Evolutionary conservation across 2,797 vertebrate genomes (phyloP).

Genomic region (Numenius phaeopus): DNA sequence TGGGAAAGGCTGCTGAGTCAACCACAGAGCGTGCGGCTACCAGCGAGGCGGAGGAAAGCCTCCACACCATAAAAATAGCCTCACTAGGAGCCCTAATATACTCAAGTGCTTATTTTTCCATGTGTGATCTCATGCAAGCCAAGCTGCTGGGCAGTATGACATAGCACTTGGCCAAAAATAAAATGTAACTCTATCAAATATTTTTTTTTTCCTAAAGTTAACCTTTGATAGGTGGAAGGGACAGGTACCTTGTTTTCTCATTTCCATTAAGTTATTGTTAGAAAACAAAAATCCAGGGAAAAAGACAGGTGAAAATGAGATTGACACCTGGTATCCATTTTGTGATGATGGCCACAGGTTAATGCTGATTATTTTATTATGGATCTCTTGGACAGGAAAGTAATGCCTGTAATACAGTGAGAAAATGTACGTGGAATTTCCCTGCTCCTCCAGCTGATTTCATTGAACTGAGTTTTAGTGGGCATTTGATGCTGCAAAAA

Average conservation of each 20-base stretch:
- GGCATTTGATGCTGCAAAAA: not conserved
- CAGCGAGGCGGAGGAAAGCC: not conserved
- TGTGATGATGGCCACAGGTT: not conserved
- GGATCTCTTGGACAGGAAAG: not conserved
- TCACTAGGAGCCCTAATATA: constrained; percentile 12
- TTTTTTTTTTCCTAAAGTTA: not conserved
- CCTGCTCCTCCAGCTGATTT: not conserved
- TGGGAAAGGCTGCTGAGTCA: constrained; percentile 71
- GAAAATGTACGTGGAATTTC: not conserved
- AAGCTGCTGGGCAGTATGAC: constrained; percentile 55
- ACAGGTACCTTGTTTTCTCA: not conserved
- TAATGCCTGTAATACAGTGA: not conserved
- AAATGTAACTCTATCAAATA: not conserved
- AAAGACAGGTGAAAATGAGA: not conserved
- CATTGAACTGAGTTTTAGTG: not conserved
- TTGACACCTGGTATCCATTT: not conserved
- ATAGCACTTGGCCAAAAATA: constrained; percentile 47
- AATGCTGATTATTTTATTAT: not conserved
- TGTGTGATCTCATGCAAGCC: constrained; percentile 64
- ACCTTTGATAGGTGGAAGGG: not conserved
- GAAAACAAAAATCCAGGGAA: not conserved
- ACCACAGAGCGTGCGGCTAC: not conserved
- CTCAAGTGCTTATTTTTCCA: constrained; percentile 66
- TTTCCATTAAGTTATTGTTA: not conserved
- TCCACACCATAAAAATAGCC: constrained; percentile 48